Evolutionary conservation across 2,113 vertebrate genomes (phyloP), one percentile per base, ranked within the genome.

Genomic region (Sminthopsis crassicaudata): DNA sequence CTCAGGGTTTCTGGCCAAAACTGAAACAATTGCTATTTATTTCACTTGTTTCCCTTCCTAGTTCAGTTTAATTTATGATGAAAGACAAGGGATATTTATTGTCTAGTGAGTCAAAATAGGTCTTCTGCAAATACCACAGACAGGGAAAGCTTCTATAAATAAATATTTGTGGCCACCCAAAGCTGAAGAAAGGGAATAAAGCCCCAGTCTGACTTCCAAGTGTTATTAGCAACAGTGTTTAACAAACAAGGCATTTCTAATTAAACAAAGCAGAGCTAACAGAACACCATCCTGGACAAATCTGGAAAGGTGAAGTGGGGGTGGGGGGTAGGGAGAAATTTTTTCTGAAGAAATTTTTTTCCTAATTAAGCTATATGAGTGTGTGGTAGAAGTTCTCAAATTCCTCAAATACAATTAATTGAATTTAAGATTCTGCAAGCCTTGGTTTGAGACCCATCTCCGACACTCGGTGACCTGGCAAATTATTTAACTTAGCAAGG

Each of bases 71-170:
- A 67, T 89, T 55, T 27, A 30, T 30, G 55, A 23, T 10, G 16
- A 24, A 67, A 42, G 16, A 92, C 54, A 30, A 25, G 25, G 36
- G 24, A 19, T 84, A 30, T 46, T 91, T 19, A 10, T 53, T 67
- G 11, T 92, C 90, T 27, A 27, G 23, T 27, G 76, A 95, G 48
- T 51, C 26, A 91, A 55, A 23, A 48, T 55, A 93, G 26, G 46
- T 2, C 92, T 96, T 91, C 92, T 53, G 25, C 67, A 97, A 96
- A 92, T 88, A 91, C 88, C 93, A 90, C 16, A 46, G 30, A 55
- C 36, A 52, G 19, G 91, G 6, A 52, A 92, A 93, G 92, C 1
- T n/a, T 26, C 48, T 53, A 46, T 53, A 51, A 51, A 46, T 53
- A 60, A 57, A 22, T n/a, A 95, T 90, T 76, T 53, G 48, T 16